Percentiles rank a stretch among this genome's conserved stretches.
These are phyloP conservation scores for Leptosomus discolor DNA, from an alignment of 2,113 vertebrate species.

Conservation along the genomic window DNA sequence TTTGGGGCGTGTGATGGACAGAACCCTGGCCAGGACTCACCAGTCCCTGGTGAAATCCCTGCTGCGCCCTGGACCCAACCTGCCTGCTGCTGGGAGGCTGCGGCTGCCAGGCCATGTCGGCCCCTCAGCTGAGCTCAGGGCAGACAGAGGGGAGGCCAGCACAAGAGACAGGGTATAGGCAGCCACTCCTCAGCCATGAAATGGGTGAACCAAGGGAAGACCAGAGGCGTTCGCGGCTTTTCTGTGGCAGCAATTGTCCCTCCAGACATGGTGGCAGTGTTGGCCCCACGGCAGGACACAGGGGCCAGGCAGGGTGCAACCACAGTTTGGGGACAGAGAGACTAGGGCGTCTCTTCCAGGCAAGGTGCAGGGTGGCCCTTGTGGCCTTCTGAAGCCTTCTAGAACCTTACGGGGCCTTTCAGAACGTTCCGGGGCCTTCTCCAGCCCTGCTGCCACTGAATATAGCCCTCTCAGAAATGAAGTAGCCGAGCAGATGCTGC, in stretches of 20 bases:
- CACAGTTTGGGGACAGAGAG: accelerated
- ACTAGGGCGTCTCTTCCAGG: background rate
- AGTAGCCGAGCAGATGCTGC: accelerated
- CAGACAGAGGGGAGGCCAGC: background rate
- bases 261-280: accelerated
- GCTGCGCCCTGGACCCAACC: background rate
- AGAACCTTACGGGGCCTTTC: background rate
- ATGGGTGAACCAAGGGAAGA: background rate
- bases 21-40: background rate
- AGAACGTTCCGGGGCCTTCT: background rate
- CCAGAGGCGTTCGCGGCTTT: accelerated
- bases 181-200: background rate
- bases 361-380: accelerated
- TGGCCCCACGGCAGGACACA: background rate
- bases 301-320: accelerated
- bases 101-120: accelerated
- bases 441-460: background rate
- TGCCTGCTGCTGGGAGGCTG: background rate
- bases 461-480: accelerated
- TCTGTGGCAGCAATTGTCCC: background rate
- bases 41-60: background rate
- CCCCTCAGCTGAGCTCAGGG: background rate
- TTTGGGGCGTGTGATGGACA: background rate
- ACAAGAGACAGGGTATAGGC: accelerated
- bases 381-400: background rate